A percentile compares a stretch with the other conserved stretches of the same genome.
Conservation (phyloP, 1,140 invertebrate genomes). For the Leptopilina boulardi region DNA sequence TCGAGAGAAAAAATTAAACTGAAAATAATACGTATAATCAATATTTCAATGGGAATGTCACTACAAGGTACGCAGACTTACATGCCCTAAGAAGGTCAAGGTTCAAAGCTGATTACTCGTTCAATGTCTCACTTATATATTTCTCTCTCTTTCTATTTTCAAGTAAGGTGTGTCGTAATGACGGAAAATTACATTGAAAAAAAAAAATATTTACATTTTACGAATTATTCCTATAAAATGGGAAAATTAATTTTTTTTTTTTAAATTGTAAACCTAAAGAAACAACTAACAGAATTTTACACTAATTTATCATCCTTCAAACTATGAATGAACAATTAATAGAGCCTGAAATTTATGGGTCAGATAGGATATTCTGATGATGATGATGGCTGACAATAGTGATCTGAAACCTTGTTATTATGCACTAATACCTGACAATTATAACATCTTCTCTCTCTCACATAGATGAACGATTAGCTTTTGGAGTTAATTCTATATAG, state of each 20-base stretch:
- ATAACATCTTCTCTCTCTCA: constrained; percentile 17
- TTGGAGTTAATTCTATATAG: constrained; percentile 5
- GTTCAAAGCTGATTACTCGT: constrained; percentile 60
- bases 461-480: constrained; percentile 4
- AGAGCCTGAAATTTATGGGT: background rate
- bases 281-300: background rate
- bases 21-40: constrained; percentile 10
- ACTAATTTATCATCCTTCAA: background rate
- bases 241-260: constrained; percentile 6
- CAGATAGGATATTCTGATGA: background rate
- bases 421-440: background rate
- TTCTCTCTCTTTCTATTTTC: constrained; percentile 21
- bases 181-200: constrained; percentile 5
- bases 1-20: background rate
- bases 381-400: background rate
- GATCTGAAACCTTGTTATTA: background rate
- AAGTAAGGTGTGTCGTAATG: constrained; percentile 25
- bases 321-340: constrained; percentile 3
- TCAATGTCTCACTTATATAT: constrained; percentile 25
- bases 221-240: background rate
- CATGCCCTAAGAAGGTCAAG: constrained; percentile 65
- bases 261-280: no score
- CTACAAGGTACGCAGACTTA: constrained; percentile 36
- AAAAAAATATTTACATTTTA: background rate
- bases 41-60: constrained; percentile 9